Evolutionary conservation across 2,113 vertebrate species (phyloP), one percentile per base, ranked within the genome.

Genomic region (Orientallactaga bullata): DNA sequence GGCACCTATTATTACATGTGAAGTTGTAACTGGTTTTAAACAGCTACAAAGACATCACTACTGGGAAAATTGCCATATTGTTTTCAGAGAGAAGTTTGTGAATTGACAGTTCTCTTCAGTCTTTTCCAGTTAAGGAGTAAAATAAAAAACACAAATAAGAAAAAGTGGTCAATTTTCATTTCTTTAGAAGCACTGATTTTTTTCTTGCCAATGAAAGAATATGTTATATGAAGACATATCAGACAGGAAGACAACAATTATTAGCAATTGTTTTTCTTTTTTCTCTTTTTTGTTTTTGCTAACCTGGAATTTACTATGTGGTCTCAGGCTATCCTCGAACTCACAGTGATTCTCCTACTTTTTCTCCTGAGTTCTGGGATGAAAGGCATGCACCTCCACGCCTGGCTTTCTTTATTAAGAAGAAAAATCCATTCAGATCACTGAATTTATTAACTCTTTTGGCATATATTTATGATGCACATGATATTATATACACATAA

Each of bases 1-100:
- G 91, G 68, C 81, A 60, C 60, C 26, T 47, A 74, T 72, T 81
- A 95, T 65, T 85, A 17, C 21, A 73, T 88, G 73, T 85, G 69
- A 85, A 90, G 78, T 69, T 93, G 94, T 96, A 92, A 91, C 68
- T 73, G 32, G 42, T 7, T 86, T 95, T 93, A 84, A 95, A 89
- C 47, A 89, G 42, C 18, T 78, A 28, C 21, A 78, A 58, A 91
- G 95, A 88, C 23, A 94, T 47, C 32, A 84, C 51, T 65, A 89
- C 24, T 85, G 88, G 77, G 85, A 82, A 94, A 89, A 77, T 4
- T 77, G 77, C 58, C 77, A 81, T 58, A 17, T 30, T 89, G 55
- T 77, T 95, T 93, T 89, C 81, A 81, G 47, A 84, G 42, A 88
- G 17, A 85, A 88, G 63, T 91, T 55, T n/a, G 28, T 90, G 55